These are phyloP conservation scores for Sebastes goodei DNA, from an alignment of 2,797 vertebrate species.

Conservation along the genomic window DNA sequence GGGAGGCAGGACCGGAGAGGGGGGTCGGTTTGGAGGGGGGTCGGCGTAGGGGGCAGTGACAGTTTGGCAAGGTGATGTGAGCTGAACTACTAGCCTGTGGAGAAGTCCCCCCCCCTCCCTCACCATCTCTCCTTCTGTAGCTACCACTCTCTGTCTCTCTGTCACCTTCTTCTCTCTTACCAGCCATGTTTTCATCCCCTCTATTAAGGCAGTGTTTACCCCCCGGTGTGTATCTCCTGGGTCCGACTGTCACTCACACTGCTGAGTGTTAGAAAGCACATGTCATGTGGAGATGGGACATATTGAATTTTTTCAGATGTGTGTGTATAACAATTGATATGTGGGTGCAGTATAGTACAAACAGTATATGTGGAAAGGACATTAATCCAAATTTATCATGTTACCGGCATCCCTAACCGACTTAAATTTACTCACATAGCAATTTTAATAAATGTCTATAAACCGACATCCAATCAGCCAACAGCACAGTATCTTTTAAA, in stretches of 20 bases:
- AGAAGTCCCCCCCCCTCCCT: slow-evolving; percentile 22
- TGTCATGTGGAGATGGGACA: slow-evolving; percentile 25
- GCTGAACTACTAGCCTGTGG: slow-evolving; percentile 69
- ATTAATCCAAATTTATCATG: neutral
- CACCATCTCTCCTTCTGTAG: slow-evolving; percentile 29
- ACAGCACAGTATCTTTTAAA: neutral
- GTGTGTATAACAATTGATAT: slow-evolving; percentile 6
- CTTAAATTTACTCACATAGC: neutral
- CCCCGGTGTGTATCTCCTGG: slow-evolving; percentile 48
- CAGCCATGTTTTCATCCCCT: slow-evolving; percentile 47
- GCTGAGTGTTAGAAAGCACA: slow-evolving; percentile 30
- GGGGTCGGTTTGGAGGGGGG: slow-evolving; percentile 22
- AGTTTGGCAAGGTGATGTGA: slow-evolving; percentile 75
- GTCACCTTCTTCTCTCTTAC: slow-evolving; percentile 53
- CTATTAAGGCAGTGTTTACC: slow-evolving; percentile 54
- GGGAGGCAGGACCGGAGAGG: slow-evolving; percentile 31
- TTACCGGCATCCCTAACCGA: neutral
- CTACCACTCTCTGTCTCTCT: slow-evolving; percentile 36
- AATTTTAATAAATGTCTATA: neutral
- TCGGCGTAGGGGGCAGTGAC: slow-evolving; percentile 56
- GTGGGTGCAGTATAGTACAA: neutral
- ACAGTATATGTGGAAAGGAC: neutral
- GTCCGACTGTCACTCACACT: slow-evolving; percentile 58
- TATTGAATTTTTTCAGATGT: slow-evolving; percentile 42
- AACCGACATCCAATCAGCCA: neutral